These are phyloP conservation scores for Myoxocephalus aenaeus DNA, from an alignment of 2,797 vertebrate genomes.

Conservation along the genomic window DNA sequence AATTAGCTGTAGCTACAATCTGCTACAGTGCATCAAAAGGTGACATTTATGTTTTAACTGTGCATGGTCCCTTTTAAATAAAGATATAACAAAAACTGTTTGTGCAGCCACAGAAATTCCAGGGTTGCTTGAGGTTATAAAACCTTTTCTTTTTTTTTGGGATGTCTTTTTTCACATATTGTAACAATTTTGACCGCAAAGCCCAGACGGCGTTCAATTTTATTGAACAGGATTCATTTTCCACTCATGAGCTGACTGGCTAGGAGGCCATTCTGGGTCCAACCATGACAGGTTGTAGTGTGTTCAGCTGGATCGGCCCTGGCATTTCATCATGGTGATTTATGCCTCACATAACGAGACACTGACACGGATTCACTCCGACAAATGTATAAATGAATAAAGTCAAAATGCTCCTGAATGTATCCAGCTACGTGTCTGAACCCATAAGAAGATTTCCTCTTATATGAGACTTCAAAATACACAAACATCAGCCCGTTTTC, in stretches of 20 bases:
- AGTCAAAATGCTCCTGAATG: conserved; percentile 34
- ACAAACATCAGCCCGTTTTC: conserved; percentile 20
- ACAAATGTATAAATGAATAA: conserved; percentile 49
- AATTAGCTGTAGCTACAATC: too few relatives aligned
- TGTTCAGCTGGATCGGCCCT: conserved; percentile 70
- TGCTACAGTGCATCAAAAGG: too few relatives aligned
- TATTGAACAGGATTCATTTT: conserved; percentile 81
- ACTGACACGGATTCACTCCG: conserved; percentile 59
- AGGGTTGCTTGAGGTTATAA: conserved; percentile 73
- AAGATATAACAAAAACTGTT: conserved; percentile 36
- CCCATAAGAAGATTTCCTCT: conserved; percentile 32
- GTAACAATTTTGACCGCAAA: conserved; percentile 75
- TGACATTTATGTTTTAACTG: too few relatives aligned
- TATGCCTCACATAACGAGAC: conserved; percentile 61
- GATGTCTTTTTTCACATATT: conserved; percentile 70
- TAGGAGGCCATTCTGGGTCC: conserved; percentile 61
- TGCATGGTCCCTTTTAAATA: too few relatives aligned
- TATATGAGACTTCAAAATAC: conserved; percentile 28
- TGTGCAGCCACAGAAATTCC: conserved; percentile 62
- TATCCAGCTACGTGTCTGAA: conserved; percentile 27
- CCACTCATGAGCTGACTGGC: conserved; percentile 67
- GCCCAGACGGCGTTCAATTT: conserved; percentile 74
- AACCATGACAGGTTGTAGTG: conserved; percentile 74
- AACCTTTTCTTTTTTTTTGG: conserved; percentile 42
- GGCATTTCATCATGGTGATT: conserved; percentile 71